A percentile compares a stretch with the other conserved stretches of the same genome.
These are phyloP conservation scores for Vulpes vulpes DNA, from an alignment of 2,113 vertebrate genomes.

Conservation along the genomic window DNA sequence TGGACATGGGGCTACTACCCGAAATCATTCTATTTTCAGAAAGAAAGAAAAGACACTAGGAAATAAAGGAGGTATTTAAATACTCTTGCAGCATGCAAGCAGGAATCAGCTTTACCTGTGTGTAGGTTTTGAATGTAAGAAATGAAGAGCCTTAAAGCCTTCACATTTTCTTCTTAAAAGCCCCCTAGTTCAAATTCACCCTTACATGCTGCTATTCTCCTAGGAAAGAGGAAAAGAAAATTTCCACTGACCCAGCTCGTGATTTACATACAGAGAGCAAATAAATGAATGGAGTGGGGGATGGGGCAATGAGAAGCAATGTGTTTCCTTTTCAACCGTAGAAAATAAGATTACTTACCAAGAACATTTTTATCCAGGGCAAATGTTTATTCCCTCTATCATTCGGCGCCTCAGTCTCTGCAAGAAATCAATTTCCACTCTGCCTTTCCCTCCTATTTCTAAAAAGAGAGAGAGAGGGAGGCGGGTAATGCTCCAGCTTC, in stretches of 20 bases:
- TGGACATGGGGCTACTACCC: not conserved
- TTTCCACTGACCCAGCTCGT: conserved; percentile 61
- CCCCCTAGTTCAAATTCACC: not conserved
- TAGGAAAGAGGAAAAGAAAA: conserved; percentile 63
- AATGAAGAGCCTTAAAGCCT: not conserved
- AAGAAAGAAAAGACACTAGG: not conserved
- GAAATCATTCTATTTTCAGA: not conserved
- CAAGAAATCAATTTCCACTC: conserved; percentile 69
- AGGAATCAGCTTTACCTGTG: not conserved
- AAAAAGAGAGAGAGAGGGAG: not conserved
- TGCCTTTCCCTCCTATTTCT: not conserved
- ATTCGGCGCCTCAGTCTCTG: not conserved
- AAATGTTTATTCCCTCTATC: not conserved
- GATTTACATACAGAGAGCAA: conserved; percentile 77
- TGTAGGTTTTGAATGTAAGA: not conserved
- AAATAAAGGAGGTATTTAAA: not conserved
- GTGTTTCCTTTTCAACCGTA: conserved; percentile 10
- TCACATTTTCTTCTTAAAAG: not conserved
- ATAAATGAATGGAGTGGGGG: conserved; percentile 66
- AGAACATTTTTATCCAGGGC: conserved; percentile 34
- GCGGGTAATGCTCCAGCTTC: conserved; percentile 17
- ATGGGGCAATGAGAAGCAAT: not conserved
- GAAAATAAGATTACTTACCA: conserved; percentile 66
- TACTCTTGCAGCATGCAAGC: not conserved
- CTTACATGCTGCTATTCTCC: not conserved